phyloP scores from a whole-genome alignment of 2,797 vertebrate genomes.

The Parambassis ranga region DNA sequence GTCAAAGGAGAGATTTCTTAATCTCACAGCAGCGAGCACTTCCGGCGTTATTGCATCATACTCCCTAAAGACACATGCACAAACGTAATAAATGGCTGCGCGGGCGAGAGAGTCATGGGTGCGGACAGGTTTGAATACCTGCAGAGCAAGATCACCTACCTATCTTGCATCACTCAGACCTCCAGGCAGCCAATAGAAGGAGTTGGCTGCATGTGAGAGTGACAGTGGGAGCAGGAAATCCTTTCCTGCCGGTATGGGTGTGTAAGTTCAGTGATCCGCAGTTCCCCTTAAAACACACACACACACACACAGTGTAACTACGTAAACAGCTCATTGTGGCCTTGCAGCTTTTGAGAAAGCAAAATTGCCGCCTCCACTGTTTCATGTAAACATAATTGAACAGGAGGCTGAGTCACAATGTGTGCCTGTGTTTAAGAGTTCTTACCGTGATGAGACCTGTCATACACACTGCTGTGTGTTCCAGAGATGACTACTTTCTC shows the following conservation, averaged over 20 bases:
- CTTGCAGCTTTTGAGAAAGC: slow-evolving; percentile 55
- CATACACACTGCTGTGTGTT: slow-evolving; percentile 28
- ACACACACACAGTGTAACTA: slow-evolving; percentile 23
- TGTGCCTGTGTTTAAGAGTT: slow-evolving; percentile 45
- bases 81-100: slow-evolving; percentile 37
- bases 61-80: slow-evolving; percentile 27
- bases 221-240: slow-evolving; percentile 33
- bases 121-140: slow-evolving; percentile 67
- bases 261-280: slow-evolving; percentile 58
- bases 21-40: slow-evolving; percentile 53
- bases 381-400: slow-evolving; percentile 58
- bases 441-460: slow-evolving; percentile 38
- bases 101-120: slow-evolving; percentile 40
- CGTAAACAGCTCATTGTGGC: slow-evolving; percentile 53
- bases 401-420: slow-evolving; percentile 59
- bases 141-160: slow-evolving; percentile 67
- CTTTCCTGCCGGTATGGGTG: slow-evolving; percentile 37
- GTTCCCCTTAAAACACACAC: slow-evolving; percentile 42
- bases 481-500: slow-evolving; percentile 53
- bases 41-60: slow-evolving; percentile 59
- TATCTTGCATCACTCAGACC: slow-evolving; percentile 58
- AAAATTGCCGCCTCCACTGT: slow-evolving; percentile 38
- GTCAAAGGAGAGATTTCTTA: slow-evolving; percentile 40
- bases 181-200: slow-evolving; percentile 57
- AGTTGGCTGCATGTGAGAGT: not conserved